A percentile compares a stretch with the other conserved stretches of the same genome.
These are phyloP conservation scores for Disparrhopalites patrizii DNA, from an alignment of 2,888 invertebrate genomes.

Conservation along the genomic window DNA sequence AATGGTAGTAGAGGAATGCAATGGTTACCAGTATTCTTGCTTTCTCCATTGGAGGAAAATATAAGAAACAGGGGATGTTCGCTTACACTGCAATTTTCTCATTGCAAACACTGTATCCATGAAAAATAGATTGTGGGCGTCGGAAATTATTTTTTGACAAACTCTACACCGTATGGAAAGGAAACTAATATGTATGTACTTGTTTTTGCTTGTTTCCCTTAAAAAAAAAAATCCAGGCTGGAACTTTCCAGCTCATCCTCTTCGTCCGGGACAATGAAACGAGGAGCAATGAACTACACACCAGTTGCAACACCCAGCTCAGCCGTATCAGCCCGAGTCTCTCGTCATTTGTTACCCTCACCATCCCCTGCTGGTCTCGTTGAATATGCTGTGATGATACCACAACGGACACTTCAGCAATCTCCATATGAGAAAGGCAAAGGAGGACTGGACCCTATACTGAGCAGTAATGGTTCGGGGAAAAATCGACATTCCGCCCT, in stretches of 20 bases:
- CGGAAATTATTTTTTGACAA: too few relatives aligned
- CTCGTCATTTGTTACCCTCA: conserved; percentile 68
- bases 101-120: too few relatives aligned
- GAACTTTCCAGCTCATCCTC: conserved; percentile 31
- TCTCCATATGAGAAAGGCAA: conserved; percentile 10
- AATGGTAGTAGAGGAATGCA: too few relatives aligned
- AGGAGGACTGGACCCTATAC: conserved; percentile 30
- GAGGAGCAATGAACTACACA: conserved; percentile 2
- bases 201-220: too few relatives aligned
- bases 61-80: too few relatives aligned
- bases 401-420: conserved; percentile 35
- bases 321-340: conserved; percentile 69
- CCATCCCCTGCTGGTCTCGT: conserved; percentile 68
- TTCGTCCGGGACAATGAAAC: conserved; percentile 13
- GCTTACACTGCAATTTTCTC: too few relatives aligned
- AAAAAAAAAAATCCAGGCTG: too few relatives aligned
- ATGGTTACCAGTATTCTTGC: too few relatives aligned
- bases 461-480: conserved; percentile 43
- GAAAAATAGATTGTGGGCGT: too few relatives aligned
- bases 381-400: conserved; percentile 66
- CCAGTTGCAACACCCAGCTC: conserved; percentile 53
- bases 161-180: too few relatives aligned
- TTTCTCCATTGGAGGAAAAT: too few relatives aligned
- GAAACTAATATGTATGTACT: too few relatives aligned
- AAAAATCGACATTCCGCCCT: conserved; percentile 31